Base-by-base conservation (phyloP, 2,113 vertebrate species). In the Nerophis ophidion region DNA sequence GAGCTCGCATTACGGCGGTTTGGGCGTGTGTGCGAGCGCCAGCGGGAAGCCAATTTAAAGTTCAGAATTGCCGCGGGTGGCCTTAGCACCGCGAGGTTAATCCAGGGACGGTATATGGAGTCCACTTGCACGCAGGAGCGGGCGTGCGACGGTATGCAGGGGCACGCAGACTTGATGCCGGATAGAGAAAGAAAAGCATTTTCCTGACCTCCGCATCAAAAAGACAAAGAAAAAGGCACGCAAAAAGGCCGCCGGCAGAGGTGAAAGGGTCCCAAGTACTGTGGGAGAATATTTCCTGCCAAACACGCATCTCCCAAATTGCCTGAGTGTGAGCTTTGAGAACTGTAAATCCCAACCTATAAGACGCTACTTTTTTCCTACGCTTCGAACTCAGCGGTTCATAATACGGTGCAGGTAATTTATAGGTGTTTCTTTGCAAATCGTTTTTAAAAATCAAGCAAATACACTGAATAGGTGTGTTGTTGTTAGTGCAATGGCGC, bases 21-120 rank as follows among this genome's bases (percentile, higher is more conserved):
- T 7, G 17, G 11, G 34, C 7, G 9, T 1, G 5, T 50, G 19
- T 16, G 17, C 8, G 40, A 19, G 36, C n/a, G 40, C 48, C 10
- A 42, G 71, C 49, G 36, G 36, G 5, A 34, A 40, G 12, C 26
- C 50, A 59, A 59, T 72, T 47, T 63, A 26, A 52, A 61, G 59
- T 65, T 77, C 42, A 63, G 52, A 61, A 75, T 66, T 66, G 64
- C 61, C 61, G 46, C 1, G 19, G 58, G 60, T 44, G 42, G 59
- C 49, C 63, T 38, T 58, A 9, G 56, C 59, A 48, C 60, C 65
- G 47, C 66, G 66, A 72, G 71, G 63, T 77, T 79, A 79, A 81
- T 79, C 68, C 75, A 72, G 48, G 60, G 48, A 57, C 55, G 52
- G 55, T 70, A 61, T 66, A 67, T 65, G 72, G 63, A 75, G 63